These are phyloP conservation scores for Parnassius apollo DNA, from an alignment of 2,888 invertebrate species.

Conservation along the genomic window DNA sequence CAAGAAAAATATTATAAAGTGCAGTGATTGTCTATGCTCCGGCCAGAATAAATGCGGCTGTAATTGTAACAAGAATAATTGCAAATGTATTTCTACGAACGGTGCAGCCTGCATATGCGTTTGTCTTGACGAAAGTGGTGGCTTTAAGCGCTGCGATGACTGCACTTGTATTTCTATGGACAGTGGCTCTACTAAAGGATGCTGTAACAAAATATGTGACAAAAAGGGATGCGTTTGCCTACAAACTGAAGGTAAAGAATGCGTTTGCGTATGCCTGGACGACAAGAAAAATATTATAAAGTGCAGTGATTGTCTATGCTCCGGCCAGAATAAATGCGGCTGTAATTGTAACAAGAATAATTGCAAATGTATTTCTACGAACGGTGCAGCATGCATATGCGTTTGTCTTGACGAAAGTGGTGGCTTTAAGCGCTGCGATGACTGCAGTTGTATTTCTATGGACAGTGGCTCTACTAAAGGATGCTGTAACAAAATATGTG, in stretches of 20 bases:
- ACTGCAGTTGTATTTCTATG: slow-evolving; percentile 30
- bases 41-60: slow-evolving; percentile 17
- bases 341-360: slow-evolving; percentile 24
- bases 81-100: slow-evolving; percentile 29
- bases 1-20: slow-evolving; percentile 35
- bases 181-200: neutral
- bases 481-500: slow-evolving; percentile 42
- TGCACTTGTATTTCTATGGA: slow-evolving; percentile 30
- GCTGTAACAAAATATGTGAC: slow-evolving; percentile 35
- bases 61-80: slow-evolving; percentile 22
- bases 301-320: slow-evolving; percentile 41
- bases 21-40: slow-evolving; percentile 39
- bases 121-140: slow-evolving; percentile 28
- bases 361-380: slow-evolving; percentile 30
- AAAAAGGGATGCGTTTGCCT: slow-evolving; percentile 44
- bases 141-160: slow-evolving; percentile 33
- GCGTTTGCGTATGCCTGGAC: slow-evolving; percentile 43
- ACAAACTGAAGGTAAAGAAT: neutral
- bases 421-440: slow-evolving; percentile 31
- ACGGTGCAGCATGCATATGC: slow-evolving; percentile 31
- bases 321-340: slow-evolving; percentile 15
- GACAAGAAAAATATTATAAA: slow-evolving; percentile 36
- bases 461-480: slow-evolving; percentile 17
- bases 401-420: slow-evolving; percentile 31
- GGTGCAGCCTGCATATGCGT: slow-evolving; percentile 32